Base-by-base conservation (phyloP, 1,140 invertebrate species). In the Trichoplusia ni region DNA sequence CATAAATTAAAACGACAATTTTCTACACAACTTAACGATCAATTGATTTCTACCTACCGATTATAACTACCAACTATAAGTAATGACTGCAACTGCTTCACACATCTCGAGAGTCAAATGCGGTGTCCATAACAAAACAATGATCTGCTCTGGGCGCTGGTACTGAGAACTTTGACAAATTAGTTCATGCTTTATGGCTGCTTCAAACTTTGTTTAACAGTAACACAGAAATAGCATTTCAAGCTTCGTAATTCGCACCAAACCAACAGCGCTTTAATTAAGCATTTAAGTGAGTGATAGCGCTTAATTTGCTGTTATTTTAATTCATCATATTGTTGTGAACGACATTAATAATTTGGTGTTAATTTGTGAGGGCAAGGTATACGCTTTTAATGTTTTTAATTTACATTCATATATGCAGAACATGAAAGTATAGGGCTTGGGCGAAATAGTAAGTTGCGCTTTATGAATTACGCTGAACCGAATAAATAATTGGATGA, bases 101-200 rank as follows among this genome's bases (percentile, higher is more conserved):
- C 11, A 33, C 29, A 33, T 33, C 11, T 8, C 2, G 1, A 16
- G 31, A 11, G 19, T 56, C 31, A 7, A 74, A 73, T 54, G 6
- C 35, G 35, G n/a, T n/a, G 0, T 29, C 65, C 44, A 27, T 66
- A 65, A 49, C 23, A 46, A 6, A 42, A 78, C 33, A 21, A 13
- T 37, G 8, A 11, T 19, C 35, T 67, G 67, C 29, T 63, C 62
- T 63, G 31, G 47, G 49, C 68, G 47, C 53, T 66, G 71, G 64
- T 69, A 70, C 69, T 68, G 67, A 63, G 68, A 80, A 81, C 69
- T 84, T 84, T 80, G 79, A 84, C 81, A 84, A 84, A 84, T 84
- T 82, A 84, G 79, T 81, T 77, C 64, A 77, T 80, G 71, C 71
- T 84, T 79, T 79, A 83, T 73, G 67, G 69, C 73, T 65, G 60